Base-by-base conservation (phyloP, 2,888 invertebrate genomes). In the Lithophane leautieri region DNA sequence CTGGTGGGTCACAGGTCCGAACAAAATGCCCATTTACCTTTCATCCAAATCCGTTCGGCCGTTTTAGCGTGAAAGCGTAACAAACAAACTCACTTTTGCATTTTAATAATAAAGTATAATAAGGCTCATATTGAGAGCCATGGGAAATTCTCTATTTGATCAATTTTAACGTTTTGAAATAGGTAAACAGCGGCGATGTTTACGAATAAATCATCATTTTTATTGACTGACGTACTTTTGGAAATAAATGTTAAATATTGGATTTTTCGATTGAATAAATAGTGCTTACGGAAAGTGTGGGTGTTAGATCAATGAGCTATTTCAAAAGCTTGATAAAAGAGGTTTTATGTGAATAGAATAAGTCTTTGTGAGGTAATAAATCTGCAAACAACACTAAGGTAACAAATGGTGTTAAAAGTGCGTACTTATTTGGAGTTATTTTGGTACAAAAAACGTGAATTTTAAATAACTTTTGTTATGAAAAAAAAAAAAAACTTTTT, bases 181-280 rank as follows among this genome's bases (percentile, higher is more conserved):
- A 50, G 25, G 61, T 56, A 84, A 81, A 84, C 61, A 73, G 42
- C 65, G 56, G 54, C 40, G 19, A 34, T 63, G 54, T 76, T 71
- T 54, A 76, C 50, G 47, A 56, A 79, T 68, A 62, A 63, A 66
- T 75, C 42, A 75, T 34, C 4, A 25, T 70, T 70, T 65, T 54
- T 81, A 74, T 79, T 80, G 75, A 82, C 75, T 28, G 44, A 69
- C 65, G 67, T 79, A 14, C 81, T 78, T 84, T 71, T 42, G n/a
- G 28, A 73, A 68, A 71, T 68, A 67, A 52, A 62, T 16, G 7
- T 69, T 52, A 50, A 84, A 76, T 84, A 84, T 84, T 84, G 6
- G 44, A 4, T 70, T 63, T 79, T 60, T 22, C 11, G 12, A 54
- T 47, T 28, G 50, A 66, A 67, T 40, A 70, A 81, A 83, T 58